phyloP scores from a whole-genome alignment of 1,140 invertebrate genomes.

The Aphelinus certus region DNA sequence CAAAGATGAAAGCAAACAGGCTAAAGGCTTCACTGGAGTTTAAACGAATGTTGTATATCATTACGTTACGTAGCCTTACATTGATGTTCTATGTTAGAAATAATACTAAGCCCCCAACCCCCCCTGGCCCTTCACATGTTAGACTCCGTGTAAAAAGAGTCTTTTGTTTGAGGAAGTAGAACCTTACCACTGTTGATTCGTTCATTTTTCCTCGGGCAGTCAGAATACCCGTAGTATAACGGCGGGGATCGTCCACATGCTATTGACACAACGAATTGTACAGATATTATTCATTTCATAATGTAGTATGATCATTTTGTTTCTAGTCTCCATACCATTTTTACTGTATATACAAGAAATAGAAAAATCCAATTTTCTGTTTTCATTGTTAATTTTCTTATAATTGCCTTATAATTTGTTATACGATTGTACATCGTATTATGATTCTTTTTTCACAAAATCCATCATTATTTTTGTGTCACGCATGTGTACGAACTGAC shows the following conservation, averaged over 20 bases:
- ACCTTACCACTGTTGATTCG: not conserved
- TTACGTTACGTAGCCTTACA: slow-evolving; percentile 67
- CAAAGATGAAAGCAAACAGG: slow-evolving; percentile 53
- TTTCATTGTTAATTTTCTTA: too few species aligned
- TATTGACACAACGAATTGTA: not conserved
- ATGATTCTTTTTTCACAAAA: too few species aligned
- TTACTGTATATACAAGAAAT: too few species aligned
- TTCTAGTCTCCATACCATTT: too few species aligned
- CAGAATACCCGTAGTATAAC: slow-evolving; percentile 32
- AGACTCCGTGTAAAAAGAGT: slow-evolving; percentile 10
- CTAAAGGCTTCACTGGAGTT: slow-evolving; percentile 61
- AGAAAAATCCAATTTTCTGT: too few species aligned
- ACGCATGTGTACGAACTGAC: slow-evolving; percentile 24
- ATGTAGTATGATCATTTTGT: too few species aligned
- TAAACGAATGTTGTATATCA: slow-evolving; percentile 61
- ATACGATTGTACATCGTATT: too few species aligned
- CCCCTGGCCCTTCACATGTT: not conserved
- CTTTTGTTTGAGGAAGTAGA: slow-evolving; percentile 8
- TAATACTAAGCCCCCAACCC: slow-evolving; percentile 17
- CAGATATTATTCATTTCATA: too few species aligned
- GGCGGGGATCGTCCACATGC: slow-evolving; percentile 23
- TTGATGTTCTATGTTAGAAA: slow-evolving; percentile 54
- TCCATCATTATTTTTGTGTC: too few species aligned
- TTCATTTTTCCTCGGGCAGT: slow-evolving; percentile 9
- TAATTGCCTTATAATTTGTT: too few species aligned